Base-by-base conservation (phyloP, 2,797 vertebrate species). In the Tauraco hartlaubi region DNA sequence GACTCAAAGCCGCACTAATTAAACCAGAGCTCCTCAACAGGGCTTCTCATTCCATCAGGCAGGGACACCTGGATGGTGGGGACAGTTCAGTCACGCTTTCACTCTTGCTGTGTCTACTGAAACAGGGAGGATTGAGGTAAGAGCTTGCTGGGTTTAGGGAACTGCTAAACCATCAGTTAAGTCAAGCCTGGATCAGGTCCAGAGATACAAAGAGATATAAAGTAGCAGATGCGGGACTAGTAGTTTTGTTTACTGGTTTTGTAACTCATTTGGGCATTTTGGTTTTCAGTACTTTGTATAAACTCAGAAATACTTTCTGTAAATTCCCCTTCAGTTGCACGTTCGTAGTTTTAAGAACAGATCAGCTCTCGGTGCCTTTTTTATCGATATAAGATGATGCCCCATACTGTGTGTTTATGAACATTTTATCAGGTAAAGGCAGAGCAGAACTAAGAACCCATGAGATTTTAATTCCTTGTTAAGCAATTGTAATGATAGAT, bases 401-500 rank as follows among this genome's bases (percentile, higher is more conserved):
- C 54, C 51, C 88, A 63, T 25, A 13, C 68, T n/a, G 37, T 58
- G 64, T 54, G 44, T 71, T 95, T 94, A 72, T 29, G 28, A 90
- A 80, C 66, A 69, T 66, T 78, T 95, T 61, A 83, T 69, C 92
- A 72, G n/a, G 18, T 56, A 66, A 87, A 91, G 63, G 82, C 33
- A 46, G 66, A 96, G 75, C 8, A 62, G 79, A 91, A 86, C 66
- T 54, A 92, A 37, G 71, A 91, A 82, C 51, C 78, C 78, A 26
- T 9, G 61, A 85, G 67, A 56, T 62, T 73, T 85, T 66, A 69
- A 88, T 66, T 89, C 37, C 66, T 89, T 62, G 61, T 66, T 80
- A 92, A 96, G 90, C 48, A 86, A 90, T 59, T 94, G 79, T 62
- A 82, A 49, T 10, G 41, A 58, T 71, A 92, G 81, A 77, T 94